A percentile compares a stretch with the other conserved stretches of the same genome.
phyloP scores from a whole-genome alignment of 2,888 invertebrate species.

The Microctonus brassicae region DNA sequence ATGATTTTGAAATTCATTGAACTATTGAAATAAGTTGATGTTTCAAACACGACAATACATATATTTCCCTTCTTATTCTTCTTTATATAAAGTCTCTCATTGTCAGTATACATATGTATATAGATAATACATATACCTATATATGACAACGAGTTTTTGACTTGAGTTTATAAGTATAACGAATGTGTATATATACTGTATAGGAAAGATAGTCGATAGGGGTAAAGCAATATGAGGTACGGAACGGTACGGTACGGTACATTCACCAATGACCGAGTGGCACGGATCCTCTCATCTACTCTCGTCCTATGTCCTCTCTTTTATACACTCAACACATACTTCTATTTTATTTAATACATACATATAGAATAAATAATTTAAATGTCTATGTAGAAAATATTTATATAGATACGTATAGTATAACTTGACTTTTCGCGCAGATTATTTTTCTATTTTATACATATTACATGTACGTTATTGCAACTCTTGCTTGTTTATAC shows the following conservation, averaged over 20 bases:
- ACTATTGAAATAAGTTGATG: too few relatives aligned
- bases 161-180: neutral
- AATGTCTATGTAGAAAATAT: neutral
- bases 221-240: constrained; percentile 47
- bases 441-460: neutral
- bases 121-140: too few relatives aligned
- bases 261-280: constrained; percentile 69
- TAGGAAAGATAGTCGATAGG: constrained; percentile 33
- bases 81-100: too few relatives aligned
- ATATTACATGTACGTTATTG: too few relatives aligned
- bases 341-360: neutral
- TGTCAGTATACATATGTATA: too few relatives aligned
- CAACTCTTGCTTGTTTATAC: too few relatives aligned
- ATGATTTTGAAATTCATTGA: too few relatives aligned
- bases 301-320: constrained; percentile 47
- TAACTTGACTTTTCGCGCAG: neutral
- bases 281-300: constrained; percentile 61
- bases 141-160: constrained; percentile 13
- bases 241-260: constrained; percentile 60
- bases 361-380: neutral
- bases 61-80: neutral
- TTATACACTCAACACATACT: constrained; percentile 25
- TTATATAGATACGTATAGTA: neutral
- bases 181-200: too few relatives aligned
- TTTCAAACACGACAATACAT: too few relatives aligned